Percentiles rank a stretch among this genome's conserved stretches.
phyloP scores from a whole-genome alignment of 2,113 vertebrate species.

The Anguilla japonica region DNA sequence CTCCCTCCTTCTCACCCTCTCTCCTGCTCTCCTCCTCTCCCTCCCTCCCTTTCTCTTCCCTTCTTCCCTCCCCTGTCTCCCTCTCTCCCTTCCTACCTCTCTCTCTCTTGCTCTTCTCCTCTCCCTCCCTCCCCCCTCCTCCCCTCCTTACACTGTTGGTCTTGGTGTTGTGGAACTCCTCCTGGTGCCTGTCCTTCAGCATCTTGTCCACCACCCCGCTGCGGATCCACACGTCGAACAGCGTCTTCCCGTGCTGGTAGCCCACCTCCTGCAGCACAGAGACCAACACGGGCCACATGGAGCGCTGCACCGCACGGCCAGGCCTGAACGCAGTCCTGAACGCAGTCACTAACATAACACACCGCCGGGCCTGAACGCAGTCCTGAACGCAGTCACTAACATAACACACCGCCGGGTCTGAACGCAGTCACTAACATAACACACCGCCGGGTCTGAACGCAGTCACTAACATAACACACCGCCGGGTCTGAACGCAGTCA shows the following conservation, averaged over 20 bases:
- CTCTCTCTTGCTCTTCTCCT: constrained; percentile 19
- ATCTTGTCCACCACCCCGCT: constrained; percentile 91
- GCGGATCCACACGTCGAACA: constrained; percentile 88
- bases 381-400: too few species aligned
- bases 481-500: too few species aligned
- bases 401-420: too few species aligned
- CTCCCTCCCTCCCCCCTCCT: constrained; percentile 22
- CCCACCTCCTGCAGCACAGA: constrained; percentile 82
- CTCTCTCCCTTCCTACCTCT: not conserved
- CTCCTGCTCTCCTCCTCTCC: not conserved
- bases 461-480: not conserved
- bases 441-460: too few species aligned
- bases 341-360: too few species aligned
- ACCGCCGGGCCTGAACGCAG: too few species aligned
- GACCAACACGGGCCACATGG: not conserved
- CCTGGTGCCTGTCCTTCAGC: constrained; percentile 83
- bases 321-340: too few species aligned
- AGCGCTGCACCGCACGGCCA: too few species aligned
- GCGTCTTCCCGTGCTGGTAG: constrained; percentile 86
- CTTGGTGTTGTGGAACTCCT: constrained; percentile 81
- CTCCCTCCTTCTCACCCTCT: not conserved
- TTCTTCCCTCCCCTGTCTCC: not conserved
- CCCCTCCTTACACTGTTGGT: constrained; percentile 68
- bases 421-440: too few species aligned
- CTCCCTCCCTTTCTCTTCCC: not conserved